Evolutionary conservation across 2,113 vertebrate genomes (phyloP).

Genomic region (Lutjanus erythropterus): DNA sequence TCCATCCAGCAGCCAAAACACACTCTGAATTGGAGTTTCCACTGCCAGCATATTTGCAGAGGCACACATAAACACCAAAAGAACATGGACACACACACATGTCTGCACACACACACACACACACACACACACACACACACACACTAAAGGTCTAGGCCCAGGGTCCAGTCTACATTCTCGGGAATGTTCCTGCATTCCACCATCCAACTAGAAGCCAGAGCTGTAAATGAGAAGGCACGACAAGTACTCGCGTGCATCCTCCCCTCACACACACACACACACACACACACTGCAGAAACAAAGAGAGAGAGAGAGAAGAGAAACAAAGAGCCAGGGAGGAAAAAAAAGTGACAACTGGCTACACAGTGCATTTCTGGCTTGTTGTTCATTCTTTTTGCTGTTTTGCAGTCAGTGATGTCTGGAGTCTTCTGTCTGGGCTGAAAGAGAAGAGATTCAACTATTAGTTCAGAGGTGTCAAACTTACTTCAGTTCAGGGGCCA

Average conservation of each 20-base stretch:
- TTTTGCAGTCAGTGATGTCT: slow-evolving; percentile 34
- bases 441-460: neutral
- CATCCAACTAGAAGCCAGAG: slow-evolving; percentile 41
- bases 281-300: neutral
- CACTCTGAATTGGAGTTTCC: slow-evolving; percentile 54
- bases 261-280: neutral
- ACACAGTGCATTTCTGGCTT: slow-evolving; percentile 3
- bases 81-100: slow-evolving; percentile 12
- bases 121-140: slow-evolving; percentile 16
- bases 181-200: slow-evolving; percentile 66
- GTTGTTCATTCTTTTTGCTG: slow-evolving; percentile 54
- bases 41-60: slow-evolving; percentile 64
- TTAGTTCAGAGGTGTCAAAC: too few species aligned
- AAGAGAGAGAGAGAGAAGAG: neutral
- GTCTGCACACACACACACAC: slow-evolving; percentile 10
- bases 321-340: neutral
- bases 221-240: slow-evolving; percentile 59
- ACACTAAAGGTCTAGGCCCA: slow-evolving; percentile 4
- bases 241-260: slow-evolving; percentile 31
- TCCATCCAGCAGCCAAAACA: slow-evolving; percentile 63
- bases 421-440: neutral
- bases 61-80: slow-evolving; percentile 20
- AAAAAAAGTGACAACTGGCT: slow-evolving; percentile 21
- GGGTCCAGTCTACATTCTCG: slow-evolving; percentile 37
- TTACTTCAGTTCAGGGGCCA: too few species aligned